These are phyloP conservation scores for Napeogenes inachia DNA, from an alignment of 2,888 invertebrate genomes.

Conservation along the genomic window DNA sequence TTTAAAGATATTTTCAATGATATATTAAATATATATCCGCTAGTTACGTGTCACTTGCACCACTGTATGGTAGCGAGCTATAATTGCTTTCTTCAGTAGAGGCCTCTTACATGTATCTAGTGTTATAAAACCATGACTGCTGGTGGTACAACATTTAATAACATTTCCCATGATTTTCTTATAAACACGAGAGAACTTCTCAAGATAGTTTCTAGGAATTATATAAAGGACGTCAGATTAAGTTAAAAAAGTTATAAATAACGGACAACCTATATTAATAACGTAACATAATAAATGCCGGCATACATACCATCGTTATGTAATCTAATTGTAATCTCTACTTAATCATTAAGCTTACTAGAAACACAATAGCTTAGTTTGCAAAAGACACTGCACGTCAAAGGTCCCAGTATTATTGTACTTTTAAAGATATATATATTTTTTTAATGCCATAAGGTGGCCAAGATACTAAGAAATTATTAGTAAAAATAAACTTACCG, in stretches of 20 bases:
- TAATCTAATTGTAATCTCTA: neutral
- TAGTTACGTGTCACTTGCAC: slow-evolving; percentile 27
- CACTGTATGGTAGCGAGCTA: slow-evolving; percentile 34
- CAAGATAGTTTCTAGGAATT: slow-evolving; percentile 10
- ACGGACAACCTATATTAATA: too few relatives aligned
- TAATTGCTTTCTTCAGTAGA: slow-evolving; percentile 53
- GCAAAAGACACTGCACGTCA: too few relatives aligned
- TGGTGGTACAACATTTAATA: slow-evolving; percentile 36
- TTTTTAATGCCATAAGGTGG: too few relatives aligned
- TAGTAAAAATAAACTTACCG: slow-evolving; percentile 79
- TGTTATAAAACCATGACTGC: slow-evolving; percentile 46
- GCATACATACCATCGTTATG: neutral
- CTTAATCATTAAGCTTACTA: too few relatives aligned
- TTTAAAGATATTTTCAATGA: too few relatives aligned
- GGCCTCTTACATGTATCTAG: slow-evolving; percentile 41
- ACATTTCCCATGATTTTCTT: slow-evolving; percentile 31
- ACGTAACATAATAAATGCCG: too few relatives aligned
- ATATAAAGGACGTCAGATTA: too few relatives aligned
- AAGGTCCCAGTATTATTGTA: too few relatives aligned
- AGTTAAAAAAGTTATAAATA: too few relatives aligned
- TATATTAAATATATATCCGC: neutral
- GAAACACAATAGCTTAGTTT: too few relatives aligned
- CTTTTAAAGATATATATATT: too few relatives aligned
- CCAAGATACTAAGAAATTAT: neutral
- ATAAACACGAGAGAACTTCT: slow-evolving; percentile 21